Evolutionary conservation across 2,113 vertebrate genomes (phyloP).

Genomic region (Galeopterus variegatus): DNA sequence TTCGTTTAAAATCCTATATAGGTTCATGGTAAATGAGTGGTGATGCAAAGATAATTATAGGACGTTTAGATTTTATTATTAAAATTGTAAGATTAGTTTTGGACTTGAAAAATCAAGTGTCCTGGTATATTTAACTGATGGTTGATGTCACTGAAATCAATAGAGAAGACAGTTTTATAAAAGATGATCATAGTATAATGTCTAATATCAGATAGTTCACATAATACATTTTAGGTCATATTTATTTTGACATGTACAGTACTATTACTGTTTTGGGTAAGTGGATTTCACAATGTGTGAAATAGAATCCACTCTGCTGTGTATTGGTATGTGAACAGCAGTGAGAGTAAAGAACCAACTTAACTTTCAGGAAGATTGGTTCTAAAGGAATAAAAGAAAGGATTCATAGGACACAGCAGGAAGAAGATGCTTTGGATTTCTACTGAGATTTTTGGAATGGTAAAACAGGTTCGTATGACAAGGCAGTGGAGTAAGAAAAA

Average conservation of each 20-base stretch:
- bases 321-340: neutral
- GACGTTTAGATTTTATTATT: neutral
- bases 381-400: neutral
- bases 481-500: neutral
- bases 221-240: neutral
- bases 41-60: neutral
- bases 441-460: neutral
- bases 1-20: neutral
- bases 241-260: neutral
- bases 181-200: neutral
- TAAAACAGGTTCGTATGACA: neutral
- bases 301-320: neutral
- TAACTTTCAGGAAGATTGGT: neutral
- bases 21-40: neutral
- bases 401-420: neutral
- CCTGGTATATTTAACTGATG: neutral
- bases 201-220: neutral
- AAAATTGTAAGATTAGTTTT: neutral
- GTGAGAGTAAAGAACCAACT: neutral
- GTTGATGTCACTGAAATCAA: neutral
- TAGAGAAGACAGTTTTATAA: neutral
- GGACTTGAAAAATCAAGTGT: neutral
- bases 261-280: neutral
- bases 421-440: neutral
- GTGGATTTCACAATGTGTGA: neutral